Conservation (phyloP, 2,113 vertebrate species). For the Maccullochella peelii region DNA sequence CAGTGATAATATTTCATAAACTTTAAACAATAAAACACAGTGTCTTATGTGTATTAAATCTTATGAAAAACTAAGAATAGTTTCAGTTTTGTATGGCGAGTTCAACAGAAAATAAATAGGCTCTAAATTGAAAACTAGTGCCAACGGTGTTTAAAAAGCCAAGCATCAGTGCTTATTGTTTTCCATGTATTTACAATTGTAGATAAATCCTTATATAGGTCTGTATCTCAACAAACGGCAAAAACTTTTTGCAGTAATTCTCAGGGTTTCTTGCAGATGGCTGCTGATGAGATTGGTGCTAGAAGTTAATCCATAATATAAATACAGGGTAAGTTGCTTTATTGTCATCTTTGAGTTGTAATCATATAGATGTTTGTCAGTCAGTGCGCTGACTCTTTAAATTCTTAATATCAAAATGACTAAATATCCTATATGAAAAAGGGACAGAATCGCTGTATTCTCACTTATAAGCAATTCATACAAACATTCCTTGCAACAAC, state of each 20-base stretch:
- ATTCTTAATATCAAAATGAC: neutral
- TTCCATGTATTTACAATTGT: no score
- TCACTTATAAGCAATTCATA: slow-evolving; percentile 24
- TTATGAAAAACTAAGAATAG: no score
- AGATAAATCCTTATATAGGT: no score
- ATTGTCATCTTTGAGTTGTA: neutral
- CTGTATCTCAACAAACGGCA: no score
- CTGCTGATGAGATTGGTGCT: neutral
- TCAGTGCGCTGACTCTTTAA: neutral
- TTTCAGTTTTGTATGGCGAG: no score
- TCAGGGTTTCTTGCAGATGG: neutral
- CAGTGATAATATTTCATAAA: neutral
- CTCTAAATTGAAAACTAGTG: neutral
- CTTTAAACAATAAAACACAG: neutral
- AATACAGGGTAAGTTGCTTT: neutral
- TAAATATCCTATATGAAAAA: slow-evolving; percentile 5
- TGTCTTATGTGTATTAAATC: no score
- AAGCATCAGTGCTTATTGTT: no score
- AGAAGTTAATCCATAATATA: neutral
- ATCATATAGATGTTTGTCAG: neutral
- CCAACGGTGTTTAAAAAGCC: neutral
- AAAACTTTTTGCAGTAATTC: no score
- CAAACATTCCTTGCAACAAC: slow-evolving; percentile 39
- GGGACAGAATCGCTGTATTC: neutral
- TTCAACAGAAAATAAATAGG: no score